These are phyloP conservation scores for Spea hammondii DNA, from an alignment of 2,797 vertebrate species.

Conservation along the genomic window DNA sequence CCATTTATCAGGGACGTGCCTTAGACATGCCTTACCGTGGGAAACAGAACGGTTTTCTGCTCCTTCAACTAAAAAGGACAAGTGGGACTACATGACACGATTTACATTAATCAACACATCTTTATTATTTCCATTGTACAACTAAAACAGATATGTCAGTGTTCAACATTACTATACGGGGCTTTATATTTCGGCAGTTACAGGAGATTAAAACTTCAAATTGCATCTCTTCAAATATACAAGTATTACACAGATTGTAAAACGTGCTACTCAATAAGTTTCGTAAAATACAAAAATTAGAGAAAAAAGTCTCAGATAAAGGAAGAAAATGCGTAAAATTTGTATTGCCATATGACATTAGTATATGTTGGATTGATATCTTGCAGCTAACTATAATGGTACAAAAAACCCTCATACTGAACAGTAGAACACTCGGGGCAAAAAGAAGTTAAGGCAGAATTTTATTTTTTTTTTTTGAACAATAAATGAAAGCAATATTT, in stretches of 20 bases:
- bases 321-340: background rate
- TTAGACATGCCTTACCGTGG: no score
- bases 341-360: background rate
- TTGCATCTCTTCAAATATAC: conserved; percentile 6
- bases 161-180: conserved; percentile 37
- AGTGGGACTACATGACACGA: no score
- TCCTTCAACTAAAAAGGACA: no score
- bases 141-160: conserved; percentile 27
- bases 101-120: conserved; percentile 11
- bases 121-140: conserved; percentile 38
- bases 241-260: conserved; percentile 15
- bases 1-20: no score
- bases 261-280: conserved; percentile 22
- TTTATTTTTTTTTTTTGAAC: no score
- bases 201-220: conserved; percentile 29
- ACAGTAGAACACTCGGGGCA: conserved; percentile 66
- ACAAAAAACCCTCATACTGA: conserved; percentile 53
- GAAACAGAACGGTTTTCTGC: no score
- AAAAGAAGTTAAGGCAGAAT: conserved; percentile 52
- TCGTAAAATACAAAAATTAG: background rate
- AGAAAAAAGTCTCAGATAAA: conserved; percentile 43
- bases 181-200: conserved; percentile 28
- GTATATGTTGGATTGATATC: conserved; percentile 26
- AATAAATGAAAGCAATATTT: no score
- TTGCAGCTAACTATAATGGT: conserved; percentile 58